phyloP scores from a whole-genome alignment of 2,888 invertebrate species.

The Nomada hirtipes region DNA sequence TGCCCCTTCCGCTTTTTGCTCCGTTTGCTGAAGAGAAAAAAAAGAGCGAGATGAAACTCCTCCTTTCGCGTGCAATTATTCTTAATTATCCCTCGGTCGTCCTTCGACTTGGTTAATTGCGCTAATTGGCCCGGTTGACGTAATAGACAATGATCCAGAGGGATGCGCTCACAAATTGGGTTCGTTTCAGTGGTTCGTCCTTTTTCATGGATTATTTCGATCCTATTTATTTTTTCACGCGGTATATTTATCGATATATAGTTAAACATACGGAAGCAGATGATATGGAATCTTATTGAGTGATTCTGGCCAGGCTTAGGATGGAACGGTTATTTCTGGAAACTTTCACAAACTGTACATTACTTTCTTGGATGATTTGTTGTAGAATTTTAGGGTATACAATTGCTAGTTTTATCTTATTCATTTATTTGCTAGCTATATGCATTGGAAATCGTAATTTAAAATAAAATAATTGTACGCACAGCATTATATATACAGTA shows the following conservation, averaged over 20 bases:
- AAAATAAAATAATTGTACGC: too few relatives aligned
- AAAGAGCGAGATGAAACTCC: slow-evolving; percentile 9
- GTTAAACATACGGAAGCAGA: slow-evolving; percentile 48
- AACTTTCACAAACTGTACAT: neutral
- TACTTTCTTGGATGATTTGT: too few relatives aligned
- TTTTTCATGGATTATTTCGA: slow-evolving; percentile 13
- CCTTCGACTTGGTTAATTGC: slow-evolving; percentile 50
- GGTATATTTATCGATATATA: slow-evolving; percentile 32
- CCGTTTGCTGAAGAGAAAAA: neutral
- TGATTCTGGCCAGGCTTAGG: slow-evolving; percentile 46
- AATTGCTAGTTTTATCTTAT: too few relatives aligned
- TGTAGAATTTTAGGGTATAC: too few relatives aligned
- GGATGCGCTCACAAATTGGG: slow-evolving; percentile 25
- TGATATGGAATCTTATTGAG: slow-evolving; percentile 46
- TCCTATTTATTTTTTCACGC: neutral
- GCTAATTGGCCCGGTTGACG: slow-evolving; percentile 38
- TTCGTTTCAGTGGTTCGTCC: neutral
- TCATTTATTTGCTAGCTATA: too few relatives aligned
- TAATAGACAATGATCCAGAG: neutral
- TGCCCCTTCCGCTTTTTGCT: slow-evolving; percentile 45
- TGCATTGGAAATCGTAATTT: too few relatives aligned
- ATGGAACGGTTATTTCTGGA: neutral
- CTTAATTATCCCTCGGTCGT: slow-evolving; percentile 52
- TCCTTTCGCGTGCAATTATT: slow-evolving; percentile 48
- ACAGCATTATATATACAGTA: too few relatives aligned